phyloP scores from a whole-genome alignment of 2,888 invertebrate species.

The Drosophila diplacantha region DNA sequence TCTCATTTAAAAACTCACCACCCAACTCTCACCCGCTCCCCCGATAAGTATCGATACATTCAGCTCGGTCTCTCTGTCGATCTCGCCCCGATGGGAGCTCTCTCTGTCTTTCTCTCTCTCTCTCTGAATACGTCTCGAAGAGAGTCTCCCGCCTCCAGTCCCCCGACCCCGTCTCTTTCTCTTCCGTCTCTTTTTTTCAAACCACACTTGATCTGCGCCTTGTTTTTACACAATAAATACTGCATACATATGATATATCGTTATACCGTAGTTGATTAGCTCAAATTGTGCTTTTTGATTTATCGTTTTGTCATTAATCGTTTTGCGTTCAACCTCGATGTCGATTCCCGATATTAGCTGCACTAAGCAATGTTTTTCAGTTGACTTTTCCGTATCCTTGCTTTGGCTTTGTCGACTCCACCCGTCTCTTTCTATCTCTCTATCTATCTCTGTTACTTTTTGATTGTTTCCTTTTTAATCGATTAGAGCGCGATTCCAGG shows the following conservation, averaged over 20 bases:
- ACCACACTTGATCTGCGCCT: conserved; percentile 24
- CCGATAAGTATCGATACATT: conserved; percentile 22
- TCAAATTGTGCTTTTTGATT: conserved; percentile 18
- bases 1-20: conserved; percentile 54
- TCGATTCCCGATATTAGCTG: conserved; percentile 12
- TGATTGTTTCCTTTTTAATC: conserved; percentile 39
- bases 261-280: conserved; percentile 30
- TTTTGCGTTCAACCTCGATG: conserved; percentile 2
- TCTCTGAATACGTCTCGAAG: background rate
- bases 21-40: conserved; percentile 24
- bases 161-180: conserved; percentile 14
- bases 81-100: conserved; percentile 4
- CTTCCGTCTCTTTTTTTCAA: conserved; percentile 34
- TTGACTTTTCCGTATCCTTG: conserved; percentile 16
- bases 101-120: conserved; percentile 13
- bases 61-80: conserved; percentile 19
- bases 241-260: conserved; percentile 29
- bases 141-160: conserved; percentile 5
- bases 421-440: conserved; percentile 11
- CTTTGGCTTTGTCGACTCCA: conserved; percentile 27
- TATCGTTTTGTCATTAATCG: conserved; percentile 11
- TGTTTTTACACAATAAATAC: conserved; percentile 36
- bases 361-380: conserved; percentile 19
- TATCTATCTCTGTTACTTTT: conserved; percentile 11
- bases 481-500: conserved; percentile 47